Base-by-base conservation (phyloP, 2,113 vertebrate genomes). In the Eretmochelys imbricata region DNA sequence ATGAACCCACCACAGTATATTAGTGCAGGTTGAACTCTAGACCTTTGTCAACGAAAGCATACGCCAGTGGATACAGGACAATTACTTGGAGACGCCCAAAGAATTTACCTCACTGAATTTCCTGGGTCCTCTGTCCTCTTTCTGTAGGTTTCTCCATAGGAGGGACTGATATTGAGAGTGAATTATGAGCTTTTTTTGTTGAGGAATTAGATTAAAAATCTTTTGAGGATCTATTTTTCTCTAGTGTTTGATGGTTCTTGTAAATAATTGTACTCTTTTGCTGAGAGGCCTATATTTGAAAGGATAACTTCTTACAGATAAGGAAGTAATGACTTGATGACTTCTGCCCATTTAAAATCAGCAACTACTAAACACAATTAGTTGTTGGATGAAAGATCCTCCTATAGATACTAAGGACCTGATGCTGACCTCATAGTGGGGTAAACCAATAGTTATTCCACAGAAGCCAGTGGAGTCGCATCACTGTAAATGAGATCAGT, bases 341-440 rank as follows among this genome's bases (percentile, higher is more conserved):
- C 65, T 97, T 89, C 91, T 90, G 9, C 80, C 79, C 69, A 49
- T 96, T 97, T 92, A 84, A 96, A 96, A 88, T 87, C 46, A 91
- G n/a, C 76, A 84, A 84, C 42, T 80, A 89, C 85, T 91, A 91
- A 85, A 53, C 84, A 90, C 48, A 85, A 89, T 89, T 79, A 90
- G 78, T 93, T 96, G 83, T 81, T 62, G 82, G 93, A 94, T 95
- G 27, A 94, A 69, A 94, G 82, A 92, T 91, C 82, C 69, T 19
- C 35, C 54, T 93, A 50, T 93, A 88, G 22, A 81, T 84, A 76
- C n/a, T 91, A 11, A 76, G 17, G 22, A 69, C 50, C 85, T 89
- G 4, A 27, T 13, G 31, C 57, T 89, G 51, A 89, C 2, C 1
- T 85, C 85, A 89, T 80, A 87, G 22, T 35, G 35, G 51, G 11